These are phyloP conservation scores for Erythrocercus mccallii DNA, from an alignment of 2,113 vertebrate genomes.

Conservation along the genomic window DNA sequence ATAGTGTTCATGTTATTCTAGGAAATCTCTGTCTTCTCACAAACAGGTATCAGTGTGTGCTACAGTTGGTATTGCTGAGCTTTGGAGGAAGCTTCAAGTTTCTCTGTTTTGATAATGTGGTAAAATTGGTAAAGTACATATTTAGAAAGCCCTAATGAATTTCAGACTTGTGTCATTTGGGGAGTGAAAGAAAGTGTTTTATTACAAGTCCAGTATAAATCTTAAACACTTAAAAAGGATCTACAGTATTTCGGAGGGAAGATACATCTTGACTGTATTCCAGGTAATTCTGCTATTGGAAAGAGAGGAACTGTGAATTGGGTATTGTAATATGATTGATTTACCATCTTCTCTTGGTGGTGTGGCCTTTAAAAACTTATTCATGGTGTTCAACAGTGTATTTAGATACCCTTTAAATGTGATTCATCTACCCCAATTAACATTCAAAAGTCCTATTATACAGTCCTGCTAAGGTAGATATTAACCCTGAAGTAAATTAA, in stretches of 20 bases:
- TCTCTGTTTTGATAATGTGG: slow-evolving; percentile 35
- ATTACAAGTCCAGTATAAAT: neutral
- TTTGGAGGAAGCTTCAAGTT: slow-evolving; percentile 17
- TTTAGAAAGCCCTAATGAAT: slow-evolving; percentile 39
- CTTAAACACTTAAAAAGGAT: neutral
- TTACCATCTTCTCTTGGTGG: neutral
- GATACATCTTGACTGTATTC: neutral
- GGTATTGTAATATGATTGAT: neutral
- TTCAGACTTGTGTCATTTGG: neutral
- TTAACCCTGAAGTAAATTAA: neutral
- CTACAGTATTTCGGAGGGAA: neutral
- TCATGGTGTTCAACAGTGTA: neutral
- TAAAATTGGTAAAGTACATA: slow-evolving; percentile 32
- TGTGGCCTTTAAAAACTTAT: neutral
- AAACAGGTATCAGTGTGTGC: slow-evolving; percentile 4
- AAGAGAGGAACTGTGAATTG: neutral
- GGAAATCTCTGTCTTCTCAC: slow-evolving; percentile 29
- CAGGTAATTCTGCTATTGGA: neutral
- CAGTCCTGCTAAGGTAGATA: neutral
- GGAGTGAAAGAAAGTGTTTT: neutral
- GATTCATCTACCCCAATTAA: neutral
- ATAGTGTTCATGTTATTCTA: slow-evolving; percentile 42
- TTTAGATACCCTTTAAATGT: neutral
- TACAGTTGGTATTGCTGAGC: neutral
- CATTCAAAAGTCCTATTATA: neutral